phyloP scores from a whole-genome alignment of 2,113 vertebrate genomes.

The Cinclus mexicanus region DNA sequence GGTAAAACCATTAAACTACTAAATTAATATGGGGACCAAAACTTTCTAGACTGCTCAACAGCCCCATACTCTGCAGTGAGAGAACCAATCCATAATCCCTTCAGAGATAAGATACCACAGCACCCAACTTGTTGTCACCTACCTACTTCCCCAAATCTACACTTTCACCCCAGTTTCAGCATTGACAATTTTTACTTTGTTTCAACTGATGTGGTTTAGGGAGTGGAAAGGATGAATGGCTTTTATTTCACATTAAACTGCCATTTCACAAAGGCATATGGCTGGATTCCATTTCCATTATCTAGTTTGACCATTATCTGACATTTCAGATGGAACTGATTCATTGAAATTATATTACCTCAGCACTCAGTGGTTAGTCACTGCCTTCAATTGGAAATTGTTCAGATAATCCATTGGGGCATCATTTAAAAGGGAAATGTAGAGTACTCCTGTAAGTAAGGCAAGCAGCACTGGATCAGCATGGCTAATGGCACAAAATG shows the following conservation, averaged over 20 bases:
- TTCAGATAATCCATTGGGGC: conserved; percentile 4
- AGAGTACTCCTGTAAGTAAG: neutral
- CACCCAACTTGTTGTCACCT: neutral
- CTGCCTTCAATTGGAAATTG: conserved; percentile 19
- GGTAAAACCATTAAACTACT: neutral
- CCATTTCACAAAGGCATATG: conserved; percentile 13
- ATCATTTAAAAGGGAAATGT: neutral
- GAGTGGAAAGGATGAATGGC: conserved; percentile 3
- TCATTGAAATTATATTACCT: conserved; percentile 54
- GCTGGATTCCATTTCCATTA: conserved; percentile 61
- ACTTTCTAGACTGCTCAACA: neutral
- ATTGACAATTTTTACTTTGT: neutral
- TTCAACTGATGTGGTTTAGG: conserved; percentile 4
- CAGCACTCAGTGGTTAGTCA: conserved; percentile 35
- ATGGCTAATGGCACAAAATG: neutral
- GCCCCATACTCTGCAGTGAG: neutral
- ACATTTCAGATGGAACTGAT: conserved; percentile 51
- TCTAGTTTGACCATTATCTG: conserved; percentile 43
- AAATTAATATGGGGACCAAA: neutral
- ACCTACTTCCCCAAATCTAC: neutral
- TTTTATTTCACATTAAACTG: conserved; percentile 40
- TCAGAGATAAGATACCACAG: neutral
- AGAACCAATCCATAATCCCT: neutral
- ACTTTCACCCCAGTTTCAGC: neutral
- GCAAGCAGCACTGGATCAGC: neutral